These are phyloP conservation scores for Sebastes taczanowskii DNA, from an alignment of 2,797 vertebrate genomes.

Conservation along the genomic window DNA sequence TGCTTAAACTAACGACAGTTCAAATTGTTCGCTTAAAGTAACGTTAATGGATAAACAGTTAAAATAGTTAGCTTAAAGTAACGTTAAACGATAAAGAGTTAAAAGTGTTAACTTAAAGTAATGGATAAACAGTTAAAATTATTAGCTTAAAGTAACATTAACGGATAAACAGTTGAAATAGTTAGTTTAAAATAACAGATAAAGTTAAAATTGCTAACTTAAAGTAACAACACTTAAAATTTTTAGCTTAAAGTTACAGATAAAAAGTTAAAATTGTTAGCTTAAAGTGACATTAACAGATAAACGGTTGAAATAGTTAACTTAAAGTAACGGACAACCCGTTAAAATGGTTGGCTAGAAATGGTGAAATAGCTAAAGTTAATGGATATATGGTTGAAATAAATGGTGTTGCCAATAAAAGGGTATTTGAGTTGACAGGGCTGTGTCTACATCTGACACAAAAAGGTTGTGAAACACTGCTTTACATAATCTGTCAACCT, in stretches of 20 bases:
- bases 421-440: background rate
- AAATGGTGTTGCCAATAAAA: background rate
- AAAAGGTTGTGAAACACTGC: conserved; percentile 1
- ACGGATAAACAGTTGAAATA: background rate
- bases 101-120: background rate
- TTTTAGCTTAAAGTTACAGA: background rate
- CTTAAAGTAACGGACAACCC: background rate
- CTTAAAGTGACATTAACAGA: background rate
- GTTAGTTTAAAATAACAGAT: background rate
- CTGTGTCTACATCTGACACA: background rate
- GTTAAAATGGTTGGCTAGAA: background rate
- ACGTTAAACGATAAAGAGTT: background rate
- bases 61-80: background rate
- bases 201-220: background rate
- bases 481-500: background rate
- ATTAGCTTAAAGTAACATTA: background rate
- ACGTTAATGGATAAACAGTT: background rate
- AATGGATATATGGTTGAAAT: background rate
- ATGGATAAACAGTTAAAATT: background rate
- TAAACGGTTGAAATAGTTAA: background rate
- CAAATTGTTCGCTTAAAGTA: background rate
- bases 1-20: background rate
- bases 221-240: background rate
- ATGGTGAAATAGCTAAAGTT: background rate
- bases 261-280: background rate